Percentiles rank a stretch among this genome's conserved stretches.
Evolutionary conservation across 2,888 invertebrate genomes (phyloP).

Genomic region (Andrena flavipes): DNA sequence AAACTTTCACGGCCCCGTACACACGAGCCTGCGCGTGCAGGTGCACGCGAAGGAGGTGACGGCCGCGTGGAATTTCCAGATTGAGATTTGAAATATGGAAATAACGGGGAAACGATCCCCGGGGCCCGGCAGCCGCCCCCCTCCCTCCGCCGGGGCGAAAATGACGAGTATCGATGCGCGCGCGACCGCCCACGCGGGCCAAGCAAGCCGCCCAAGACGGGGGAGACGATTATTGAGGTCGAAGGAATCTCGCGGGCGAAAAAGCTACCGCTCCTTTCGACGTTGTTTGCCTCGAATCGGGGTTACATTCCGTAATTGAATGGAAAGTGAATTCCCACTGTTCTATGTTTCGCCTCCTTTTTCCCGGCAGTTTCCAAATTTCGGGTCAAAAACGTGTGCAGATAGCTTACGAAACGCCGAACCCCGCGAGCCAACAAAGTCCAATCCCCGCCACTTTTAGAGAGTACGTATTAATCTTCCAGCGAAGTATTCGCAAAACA

Average conservation of each 20-base stretch:
- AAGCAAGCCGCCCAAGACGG: slow-evolving; percentile 7
- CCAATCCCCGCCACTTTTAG: neutral
- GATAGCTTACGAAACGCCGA: neutral
- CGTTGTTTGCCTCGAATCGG: slow-evolving; percentile 1
- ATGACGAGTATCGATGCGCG: slow-evolving; percentile 47
- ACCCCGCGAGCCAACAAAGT: neutral
- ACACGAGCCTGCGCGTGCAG: neutral
- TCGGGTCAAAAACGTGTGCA: neutral
- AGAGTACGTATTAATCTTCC: slow-evolving; percentile 4
- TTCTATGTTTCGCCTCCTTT: neutral
- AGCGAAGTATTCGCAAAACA: neutral
- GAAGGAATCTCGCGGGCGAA: slow-evolving; percentile 7
- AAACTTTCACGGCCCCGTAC: slow-evolving; percentile 22
- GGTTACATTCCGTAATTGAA: slow-evolving; percentile 22
- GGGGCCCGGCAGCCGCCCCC: neutral
- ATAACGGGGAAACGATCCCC: slow-evolving; percentile 69
- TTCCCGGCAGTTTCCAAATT: slow-evolving; percentile 13
- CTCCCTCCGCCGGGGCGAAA: slow-evolving; percentile 11
- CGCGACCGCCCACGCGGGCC: slow-evolving; percentile 3
- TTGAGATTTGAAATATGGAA: slow-evolving; percentile 78
- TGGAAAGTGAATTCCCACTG: slow-evolving; percentile 27
- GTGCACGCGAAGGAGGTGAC: slow-evolving; percentile 21
- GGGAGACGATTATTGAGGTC: slow-evolving; percentile 27
- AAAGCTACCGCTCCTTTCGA: neutral
- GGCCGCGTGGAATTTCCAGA: slow-evolving; percentile 70